Evolutionary conservation across 2,888 invertebrate species (phyloP).

Genomic region (Zonitis immaculata): DNA sequence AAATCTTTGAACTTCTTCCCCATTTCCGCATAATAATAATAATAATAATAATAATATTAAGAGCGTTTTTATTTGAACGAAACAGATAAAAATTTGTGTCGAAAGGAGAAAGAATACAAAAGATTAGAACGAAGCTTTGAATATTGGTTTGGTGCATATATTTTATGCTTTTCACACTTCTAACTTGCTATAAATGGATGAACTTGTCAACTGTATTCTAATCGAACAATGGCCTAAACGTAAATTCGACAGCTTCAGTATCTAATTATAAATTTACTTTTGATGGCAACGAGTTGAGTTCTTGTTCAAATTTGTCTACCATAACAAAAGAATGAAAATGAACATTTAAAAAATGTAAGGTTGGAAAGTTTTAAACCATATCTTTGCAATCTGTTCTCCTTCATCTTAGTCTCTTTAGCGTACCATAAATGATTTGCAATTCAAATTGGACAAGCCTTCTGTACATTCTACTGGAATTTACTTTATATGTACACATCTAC

Average conservation of each 20-base stretch:
- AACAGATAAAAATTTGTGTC: neutral
- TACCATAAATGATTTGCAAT: conserved; percentile 22
- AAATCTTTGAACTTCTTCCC: neutral
- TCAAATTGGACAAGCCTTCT: conserved; percentile 24
- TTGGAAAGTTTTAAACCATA: conserved; percentile 11
- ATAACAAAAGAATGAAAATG: conserved; percentile 3
- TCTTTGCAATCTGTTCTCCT: conserved; percentile 23
- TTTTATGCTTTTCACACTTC: neutral
- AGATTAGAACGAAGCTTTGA: no score
- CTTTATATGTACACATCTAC: conserved; percentile 19
- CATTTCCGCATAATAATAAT: neutral
- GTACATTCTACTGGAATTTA: conserved; percentile 24
- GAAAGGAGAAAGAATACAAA: neutral
- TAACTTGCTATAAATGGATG: neutral
- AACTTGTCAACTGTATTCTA: no score
- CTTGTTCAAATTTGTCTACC: conserved; percentile 5
- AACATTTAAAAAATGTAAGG: neutral
- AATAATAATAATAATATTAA: neutral
- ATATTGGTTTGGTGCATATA: no score
- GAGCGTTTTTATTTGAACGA: neutral
- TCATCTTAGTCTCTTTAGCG: neutral
- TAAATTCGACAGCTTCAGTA: no score
- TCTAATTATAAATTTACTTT: no score
- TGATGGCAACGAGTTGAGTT: neutral
- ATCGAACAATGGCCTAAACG: no score